Conservation (phyloP, 2,113 vertebrate genomes). For the Ailurus styani region DNA sequence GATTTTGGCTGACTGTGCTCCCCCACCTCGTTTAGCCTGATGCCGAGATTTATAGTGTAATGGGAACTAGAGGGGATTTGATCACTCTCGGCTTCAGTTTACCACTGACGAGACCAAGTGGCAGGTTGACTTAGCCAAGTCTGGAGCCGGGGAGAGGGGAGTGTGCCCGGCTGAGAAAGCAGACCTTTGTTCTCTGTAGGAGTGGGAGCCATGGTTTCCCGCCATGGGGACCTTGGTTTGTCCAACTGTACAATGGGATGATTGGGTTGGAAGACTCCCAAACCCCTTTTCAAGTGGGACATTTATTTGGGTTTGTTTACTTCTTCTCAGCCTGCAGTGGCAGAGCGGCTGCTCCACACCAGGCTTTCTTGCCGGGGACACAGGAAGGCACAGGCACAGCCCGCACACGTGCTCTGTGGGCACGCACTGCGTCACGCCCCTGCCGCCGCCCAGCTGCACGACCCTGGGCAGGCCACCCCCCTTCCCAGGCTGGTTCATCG, state of each 20-base stretch:
- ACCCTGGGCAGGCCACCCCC: neutral
- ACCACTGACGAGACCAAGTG: neutral
- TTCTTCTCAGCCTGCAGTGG: neutral
- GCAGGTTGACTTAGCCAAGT: neutral
- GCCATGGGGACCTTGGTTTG: neutral
- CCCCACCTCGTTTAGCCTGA: neutral
- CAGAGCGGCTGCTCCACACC: neutral
- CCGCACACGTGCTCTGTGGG: fast-evolving
- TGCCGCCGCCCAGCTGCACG: neutral
- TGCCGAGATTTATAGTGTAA: neutral
- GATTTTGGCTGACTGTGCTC: neutral
- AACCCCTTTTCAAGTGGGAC: neutral
- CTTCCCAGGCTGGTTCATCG: neutral
- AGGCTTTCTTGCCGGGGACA: neutral
- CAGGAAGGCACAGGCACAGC: neutral
- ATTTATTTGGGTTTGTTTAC: neutral
- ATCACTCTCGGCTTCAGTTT: neutral
- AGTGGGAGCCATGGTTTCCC: neutral
- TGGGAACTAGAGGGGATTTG: neutral
- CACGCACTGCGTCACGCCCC: neutral
- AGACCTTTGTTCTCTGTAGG: neutral
- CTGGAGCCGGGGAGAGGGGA: neutral
- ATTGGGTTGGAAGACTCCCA: neutral
- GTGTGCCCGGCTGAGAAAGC: neutral
- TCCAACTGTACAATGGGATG: neutral